These are phyloP conservation scores for Salpingus planirostris DNA, from an alignment of 2,888 invertebrate genomes.

Conservation along the genomic window DNA sequence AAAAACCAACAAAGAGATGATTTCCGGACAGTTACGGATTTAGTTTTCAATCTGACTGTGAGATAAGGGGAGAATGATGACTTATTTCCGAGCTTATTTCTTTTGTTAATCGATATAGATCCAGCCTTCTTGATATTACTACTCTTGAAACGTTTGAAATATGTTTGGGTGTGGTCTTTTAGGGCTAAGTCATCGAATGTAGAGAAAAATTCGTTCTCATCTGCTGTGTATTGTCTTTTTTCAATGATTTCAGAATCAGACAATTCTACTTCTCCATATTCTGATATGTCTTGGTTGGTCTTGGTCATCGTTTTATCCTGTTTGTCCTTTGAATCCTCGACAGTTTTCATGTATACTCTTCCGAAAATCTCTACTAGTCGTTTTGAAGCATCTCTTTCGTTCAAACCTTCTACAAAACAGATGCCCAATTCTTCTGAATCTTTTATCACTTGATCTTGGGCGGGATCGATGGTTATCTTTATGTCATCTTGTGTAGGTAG, in stretches of 20 bases:
- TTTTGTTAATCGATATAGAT: no score
- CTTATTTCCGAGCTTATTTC: no score
- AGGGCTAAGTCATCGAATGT: not conserved
- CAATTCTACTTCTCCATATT: no score
- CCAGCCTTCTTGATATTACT: no score
- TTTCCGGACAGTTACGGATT: slow-evolving; percentile 1
- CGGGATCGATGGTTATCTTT: not conserved
- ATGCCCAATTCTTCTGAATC: not conserved
- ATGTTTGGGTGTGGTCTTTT: not conserved
- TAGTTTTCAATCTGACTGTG: not conserved
- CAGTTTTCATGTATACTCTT: no score
- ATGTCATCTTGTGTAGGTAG: not conserved
- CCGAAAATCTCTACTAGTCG: not conserved
- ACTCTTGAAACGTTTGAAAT: no score
- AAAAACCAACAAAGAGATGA: slow-evolving; percentile 2
- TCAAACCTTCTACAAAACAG: not conserved
- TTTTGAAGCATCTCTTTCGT: not conserved
- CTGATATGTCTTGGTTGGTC: no score
- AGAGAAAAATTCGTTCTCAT: not conserved
- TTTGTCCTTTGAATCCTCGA: no score
- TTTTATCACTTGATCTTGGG: not conserved
- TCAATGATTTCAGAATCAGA: no score
- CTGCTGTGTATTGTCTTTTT: not conserved
- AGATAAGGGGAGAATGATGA: no score
- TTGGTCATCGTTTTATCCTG: no score